These are phyloP conservation scores for Belgica antarctica DNA, from an alignment of 2,888 invertebrate genomes.

Conservation along the genomic window DNA sequence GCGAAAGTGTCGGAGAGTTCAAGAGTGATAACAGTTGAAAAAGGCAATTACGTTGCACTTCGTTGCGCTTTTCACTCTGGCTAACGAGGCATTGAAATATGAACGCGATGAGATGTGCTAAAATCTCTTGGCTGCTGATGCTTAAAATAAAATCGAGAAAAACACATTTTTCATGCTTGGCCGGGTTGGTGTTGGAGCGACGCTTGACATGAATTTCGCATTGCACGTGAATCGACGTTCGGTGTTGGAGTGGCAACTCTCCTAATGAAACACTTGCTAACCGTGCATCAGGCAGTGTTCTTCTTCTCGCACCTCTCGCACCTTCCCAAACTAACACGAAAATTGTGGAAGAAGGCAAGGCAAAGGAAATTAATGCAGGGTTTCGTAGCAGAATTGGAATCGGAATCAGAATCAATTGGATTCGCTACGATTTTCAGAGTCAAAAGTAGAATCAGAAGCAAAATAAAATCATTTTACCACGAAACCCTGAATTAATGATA, in stretches of 20 bases:
- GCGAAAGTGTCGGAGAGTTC: conserved; percentile 7
- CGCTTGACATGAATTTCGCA: background rate
- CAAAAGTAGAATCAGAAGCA: no score
- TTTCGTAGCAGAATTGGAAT: no score
- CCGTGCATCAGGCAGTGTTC: background rate
- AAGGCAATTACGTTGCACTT: conserved; percentile 13
- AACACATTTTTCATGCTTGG: conserved; percentile 18
- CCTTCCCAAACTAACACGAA: background rate
- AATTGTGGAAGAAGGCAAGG: background rate
- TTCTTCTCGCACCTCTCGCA: background rate
- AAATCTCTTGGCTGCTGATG: conserved; percentile 19
- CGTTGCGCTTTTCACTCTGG: background rate
- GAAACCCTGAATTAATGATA: no score
- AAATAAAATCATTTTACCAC: no score
- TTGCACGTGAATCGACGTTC: no score
- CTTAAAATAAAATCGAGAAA: conserved; percentile 4
- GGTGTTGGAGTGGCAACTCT: no score
- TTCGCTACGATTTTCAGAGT: no score
- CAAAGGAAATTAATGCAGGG: background rate
- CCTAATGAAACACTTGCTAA: background rate
- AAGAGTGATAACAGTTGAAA: conserved; percentile 5
- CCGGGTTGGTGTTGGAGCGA: conserved; percentile 7
- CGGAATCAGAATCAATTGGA: no score
- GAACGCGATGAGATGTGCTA: background rate
- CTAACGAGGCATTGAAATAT: conserved; percentile 23